A percentile compares a stretch with the other conserved stretches of the same genome.
These are phyloP conservation scores for Sphenodon punctatus DNA, from an alignment of 2,797 vertebrate genomes.

Conservation along the genomic window DNA sequence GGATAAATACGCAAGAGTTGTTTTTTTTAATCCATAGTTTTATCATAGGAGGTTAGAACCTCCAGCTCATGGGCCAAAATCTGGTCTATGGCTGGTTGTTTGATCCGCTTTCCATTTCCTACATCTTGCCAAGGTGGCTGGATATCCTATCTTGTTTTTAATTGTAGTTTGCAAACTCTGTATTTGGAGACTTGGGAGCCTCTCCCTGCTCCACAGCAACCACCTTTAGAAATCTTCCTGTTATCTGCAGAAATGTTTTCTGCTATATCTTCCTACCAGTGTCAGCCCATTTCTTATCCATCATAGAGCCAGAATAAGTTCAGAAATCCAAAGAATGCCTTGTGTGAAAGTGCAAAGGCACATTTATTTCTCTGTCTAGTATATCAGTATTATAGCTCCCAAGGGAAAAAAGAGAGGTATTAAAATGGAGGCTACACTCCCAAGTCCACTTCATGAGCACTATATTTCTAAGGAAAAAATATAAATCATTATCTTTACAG, in stretches of 20 bases:
- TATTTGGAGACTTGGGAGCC: conserved; percentile 40
- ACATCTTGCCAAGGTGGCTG: background rate
- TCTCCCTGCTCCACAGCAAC: conserved; percentile 19
- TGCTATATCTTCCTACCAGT: conserved; percentile 25
- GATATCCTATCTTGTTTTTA: background rate
- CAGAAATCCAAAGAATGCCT: conserved; percentile 42
- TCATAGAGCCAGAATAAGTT: conserved; percentile 58
- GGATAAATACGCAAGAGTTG: background rate
- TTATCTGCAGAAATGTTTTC: conserved; percentile 51
- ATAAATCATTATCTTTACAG: conserved; percentile 41
- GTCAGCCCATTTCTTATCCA: conserved; percentile 44
- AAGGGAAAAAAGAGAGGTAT: conserved; percentile 44
- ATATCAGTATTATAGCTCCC: conserved; percentile 58
- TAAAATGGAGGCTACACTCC: conserved; percentile 43
- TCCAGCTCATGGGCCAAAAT: no score
- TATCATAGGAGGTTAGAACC: background rate
- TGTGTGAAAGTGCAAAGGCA: conserved; percentile 38
- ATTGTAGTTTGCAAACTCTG: conserved; percentile 37
- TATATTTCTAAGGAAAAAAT: conserved; percentile 37
- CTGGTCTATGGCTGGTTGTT: background rate
- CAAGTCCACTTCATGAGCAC: conserved; percentile 44
- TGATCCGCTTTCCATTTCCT: no score
- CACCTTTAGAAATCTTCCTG: conserved; percentile 46
- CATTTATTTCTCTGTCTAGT: conserved; percentile 56
- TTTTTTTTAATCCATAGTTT: background rate